Percentiles rank a stretch among this genome's conserved stretches.
phyloP scores from a whole-genome alignment of 2,888 invertebrate species.

The Hemistola chrysoprasaria region DNA sequence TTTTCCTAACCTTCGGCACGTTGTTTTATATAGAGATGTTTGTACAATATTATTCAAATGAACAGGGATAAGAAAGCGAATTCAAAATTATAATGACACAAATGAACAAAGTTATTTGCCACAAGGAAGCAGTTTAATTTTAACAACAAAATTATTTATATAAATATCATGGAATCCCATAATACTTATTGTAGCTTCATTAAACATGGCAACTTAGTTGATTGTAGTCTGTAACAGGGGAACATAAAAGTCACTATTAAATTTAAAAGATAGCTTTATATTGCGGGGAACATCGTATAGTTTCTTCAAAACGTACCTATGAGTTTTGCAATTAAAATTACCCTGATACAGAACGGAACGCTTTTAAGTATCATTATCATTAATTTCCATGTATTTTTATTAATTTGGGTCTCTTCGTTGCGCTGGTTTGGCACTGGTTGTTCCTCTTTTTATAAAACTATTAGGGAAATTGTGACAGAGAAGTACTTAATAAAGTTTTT shows the following conservation, averaged over 20 bases:
- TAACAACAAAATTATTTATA: too few species aligned
- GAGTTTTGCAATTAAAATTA: conserved; percentile 32
- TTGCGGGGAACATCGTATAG: conserved; percentile 25
- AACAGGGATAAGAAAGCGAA: too few species aligned
- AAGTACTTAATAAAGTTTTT: too few species aligned
- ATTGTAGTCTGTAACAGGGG: conserved; percentile 30
- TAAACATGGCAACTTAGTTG: too few species aligned
- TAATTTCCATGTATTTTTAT: conserved; percentile 23
- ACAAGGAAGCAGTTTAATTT: too few species aligned
- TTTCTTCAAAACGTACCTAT: conserved; percentile 24
- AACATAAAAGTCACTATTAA: conserved; percentile 33
- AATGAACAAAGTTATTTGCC: too few species aligned
- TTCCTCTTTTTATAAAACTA: too few species aligned
- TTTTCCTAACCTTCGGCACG: background rate
- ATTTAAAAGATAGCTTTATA: conserved; percentile 32
- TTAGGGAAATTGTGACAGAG: too few species aligned
- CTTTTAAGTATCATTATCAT: conserved; percentile 24
- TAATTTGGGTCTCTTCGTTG: conserved; percentile 8
- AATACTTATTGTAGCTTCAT: too few species aligned
- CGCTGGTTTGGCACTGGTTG: too few species aligned
- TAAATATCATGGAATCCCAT: too few species aligned
- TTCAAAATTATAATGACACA: too few species aligned
- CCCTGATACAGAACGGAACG: conserved; percentile 18
- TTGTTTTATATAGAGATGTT: background rate
- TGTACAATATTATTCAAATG: background rate